Percentiles rank a stretch among this genome's conserved stretches.
These are phyloP conservation scores for Accipiter minullus DNA, from an alignment of 2,797 vertebrate genomes.

Conservation along the genomic window DNA sequence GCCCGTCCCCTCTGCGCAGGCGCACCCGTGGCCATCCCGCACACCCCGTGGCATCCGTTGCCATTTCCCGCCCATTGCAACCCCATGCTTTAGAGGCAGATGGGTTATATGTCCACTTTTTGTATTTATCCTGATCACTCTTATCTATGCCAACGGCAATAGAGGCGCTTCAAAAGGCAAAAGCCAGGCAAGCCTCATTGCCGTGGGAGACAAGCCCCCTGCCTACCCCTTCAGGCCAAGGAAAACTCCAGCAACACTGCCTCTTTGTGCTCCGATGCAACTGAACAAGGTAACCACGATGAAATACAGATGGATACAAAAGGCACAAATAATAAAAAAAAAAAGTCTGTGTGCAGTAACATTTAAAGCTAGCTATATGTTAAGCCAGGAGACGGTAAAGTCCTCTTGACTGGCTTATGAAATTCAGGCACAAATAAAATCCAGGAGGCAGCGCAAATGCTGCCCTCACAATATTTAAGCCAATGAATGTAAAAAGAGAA, in stretches of 20 bases:
- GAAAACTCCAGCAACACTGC: not conserved
- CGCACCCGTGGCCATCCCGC: rapidly evolving
- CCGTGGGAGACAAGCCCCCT: not conserved
- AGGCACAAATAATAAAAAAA: not conserved
- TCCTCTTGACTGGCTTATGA: not conserved
- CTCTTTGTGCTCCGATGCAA: not conserved
- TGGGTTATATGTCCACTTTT: not conserved
- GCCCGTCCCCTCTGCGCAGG: rapidly evolving
- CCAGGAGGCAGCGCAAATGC: not conserved
- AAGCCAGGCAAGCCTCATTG: not conserved
- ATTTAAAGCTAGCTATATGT: not conserved
- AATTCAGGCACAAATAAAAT: not conserved
- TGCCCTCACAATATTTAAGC: not conserved
- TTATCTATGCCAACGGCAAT: not conserved
- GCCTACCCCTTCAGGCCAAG: not conserved
- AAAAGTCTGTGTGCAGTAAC: not conserved
- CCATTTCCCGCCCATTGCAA: not conserved
- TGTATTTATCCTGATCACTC: not conserved
- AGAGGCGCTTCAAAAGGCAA: not conserved
- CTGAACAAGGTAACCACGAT: not conserved
- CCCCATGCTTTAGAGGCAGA: not conserved
- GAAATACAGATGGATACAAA: not conserved
- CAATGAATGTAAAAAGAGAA: not conserved
- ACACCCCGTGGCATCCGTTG: rapidly evolving
- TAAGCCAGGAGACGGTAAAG: not conserved